These are phyloP conservation scores for Dryocosmus kuriphilus DNA, from an alignment of 2,888 invertebrate genomes.

Conservation along the genomic window DNA sequence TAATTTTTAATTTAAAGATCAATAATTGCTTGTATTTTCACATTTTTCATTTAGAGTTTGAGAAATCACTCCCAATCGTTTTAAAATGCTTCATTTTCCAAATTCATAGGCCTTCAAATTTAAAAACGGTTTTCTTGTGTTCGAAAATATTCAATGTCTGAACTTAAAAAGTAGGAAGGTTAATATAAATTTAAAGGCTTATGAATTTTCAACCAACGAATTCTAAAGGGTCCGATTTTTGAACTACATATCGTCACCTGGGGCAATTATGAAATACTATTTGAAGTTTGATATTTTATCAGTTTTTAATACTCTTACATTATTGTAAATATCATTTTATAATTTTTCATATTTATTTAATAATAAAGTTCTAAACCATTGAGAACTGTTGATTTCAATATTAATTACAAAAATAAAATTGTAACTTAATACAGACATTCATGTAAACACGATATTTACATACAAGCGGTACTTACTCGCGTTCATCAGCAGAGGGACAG, in stretches of 20 bases:
- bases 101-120: too few species aligned
- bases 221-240: conserved; percentile 2
- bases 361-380: background rate
- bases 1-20: background rate
- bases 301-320: background rate
- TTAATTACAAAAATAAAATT: conserved; percentile 4
- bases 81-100: too few species aligned
- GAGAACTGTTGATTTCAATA: conserved; percentile 3
- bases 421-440: background rate
- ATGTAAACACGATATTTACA: conserved; percentile 7
- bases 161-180: too few species aligned
- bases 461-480: conserved; percentile 1
- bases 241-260: background rate
- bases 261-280: background rate
- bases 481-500: conserved; percentile 3
- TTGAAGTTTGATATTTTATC: background rate
- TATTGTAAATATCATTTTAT: background rate
- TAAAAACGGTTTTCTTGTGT: too few species aligned
- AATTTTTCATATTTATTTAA: background rate
- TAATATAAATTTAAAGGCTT: background rate
- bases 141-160: too few species aligned
- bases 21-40: too few species aligned
- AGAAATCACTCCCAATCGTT: too few species aligned
- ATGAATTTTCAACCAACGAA: conserved; percentile 2
- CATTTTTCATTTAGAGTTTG: too few species aligned